Base-by-base conservation (phyloP, 2,113 vertebrate species). In the Lycaon pictus region DNA sequence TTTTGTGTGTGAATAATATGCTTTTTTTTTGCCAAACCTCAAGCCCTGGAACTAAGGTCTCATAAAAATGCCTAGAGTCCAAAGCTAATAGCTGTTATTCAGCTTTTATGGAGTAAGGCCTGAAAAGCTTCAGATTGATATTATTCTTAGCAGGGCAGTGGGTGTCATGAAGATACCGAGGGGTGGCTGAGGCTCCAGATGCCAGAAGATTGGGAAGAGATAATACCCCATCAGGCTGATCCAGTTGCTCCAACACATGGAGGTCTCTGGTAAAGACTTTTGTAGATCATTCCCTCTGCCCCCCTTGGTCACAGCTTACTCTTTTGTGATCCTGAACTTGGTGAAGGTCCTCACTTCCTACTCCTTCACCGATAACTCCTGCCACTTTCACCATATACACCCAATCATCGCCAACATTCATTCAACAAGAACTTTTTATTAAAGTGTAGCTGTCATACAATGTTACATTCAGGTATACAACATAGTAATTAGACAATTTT, bases 1-100 rank as follows among this genome's bases (percentile, higher is more conserved):
- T 98, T 99, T 98, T 98, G 98, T 98, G 98, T 98, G 98, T 98
- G 98, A 98, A 99, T 99, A 98, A 98, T 98, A 98, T 43, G 91
- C 95, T 98, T 95, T 43, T 43, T 97, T 98, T 90, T 96, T 97
- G 98, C 99, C 99, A 99, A 98, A 99, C 99, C 99, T 98, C 99
- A 99, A 98, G 96, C 95, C 98, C 97, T 99, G 98, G 98, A 98
- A 99, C 98, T 98, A 98, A 97, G 98, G 98, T 96, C 98, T 98
- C 98, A 98, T 99, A 99, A 99, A 99, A 99, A 98, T 98, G 98
- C 98, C 98, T 97, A 35, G 79, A 98, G 98, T 98, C 98, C 98
- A 98, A 98, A 98, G 97, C 98, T 98, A 98, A 99, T 98, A 98
- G 97, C 93, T 98, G 96, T 96, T 98, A 98, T 97, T 99, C 98